Percentiles rank a stretch among this genome's conserved stretches.
Conservation (phyloP, 1,140 invertebrate genomes). For the Orussus abietinus region DNA sequence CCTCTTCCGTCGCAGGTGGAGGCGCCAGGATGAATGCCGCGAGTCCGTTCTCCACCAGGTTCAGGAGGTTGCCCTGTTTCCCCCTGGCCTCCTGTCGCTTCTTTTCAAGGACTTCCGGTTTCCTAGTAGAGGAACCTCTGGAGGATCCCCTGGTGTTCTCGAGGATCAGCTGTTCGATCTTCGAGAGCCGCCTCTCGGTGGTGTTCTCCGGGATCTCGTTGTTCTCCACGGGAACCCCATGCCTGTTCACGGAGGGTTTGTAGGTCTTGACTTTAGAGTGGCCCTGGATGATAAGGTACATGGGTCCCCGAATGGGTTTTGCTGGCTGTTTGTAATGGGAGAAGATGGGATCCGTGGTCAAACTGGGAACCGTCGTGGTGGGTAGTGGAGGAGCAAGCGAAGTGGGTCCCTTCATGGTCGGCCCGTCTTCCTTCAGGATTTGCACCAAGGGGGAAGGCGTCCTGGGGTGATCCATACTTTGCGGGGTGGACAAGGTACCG, state of each 20-base stretch:
- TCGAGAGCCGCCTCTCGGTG: slow-evolving; percentile 27
- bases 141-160: slow-evolving; percentile 27
- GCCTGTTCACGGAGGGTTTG: slow-evolving; percentile 59
- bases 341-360: slow-evolving; percentile 56
- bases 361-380: slow-evolving; percentile 37
- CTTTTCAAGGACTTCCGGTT: slow-evolving; percentile 18
- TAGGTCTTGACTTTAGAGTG: slow-evolving; percentile 81
- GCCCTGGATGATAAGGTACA: slow-evolving; percentile 77
- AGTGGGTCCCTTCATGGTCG: slow-evolving; percentile 16
- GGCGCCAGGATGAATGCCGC: slow-evolving; percentile 27
- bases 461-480: not conserved
- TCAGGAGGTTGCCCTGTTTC: slow-evolving; percentile 26
- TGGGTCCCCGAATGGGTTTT: slow-evolving; percentile 60
- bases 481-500: too few relatives aligned
- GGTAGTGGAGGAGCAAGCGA: slow-evolving; percentile 18
- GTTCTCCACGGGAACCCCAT: slow-evolving; percentile 31
- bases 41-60: slow-evolving; percentile 32
- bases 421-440: slow-evolving; percentile 25
- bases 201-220: slow-evolving; percentile 24
- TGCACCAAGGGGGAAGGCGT: slow-evolving; percentile 11
- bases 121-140: not conserved
- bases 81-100: slow-evolving; percentile 16
- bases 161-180: slow-evolving; percentile 33
- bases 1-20: slow-evolving; percentile 14
- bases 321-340: slow-evolving; percentile 64